A percentile compares a stretch with the other conserved stretches of the same genome.
Evolutionary conservation across 2,888 invertebrate genomes (phyloP).

Genomic region (Allacma fusca): DNA sequence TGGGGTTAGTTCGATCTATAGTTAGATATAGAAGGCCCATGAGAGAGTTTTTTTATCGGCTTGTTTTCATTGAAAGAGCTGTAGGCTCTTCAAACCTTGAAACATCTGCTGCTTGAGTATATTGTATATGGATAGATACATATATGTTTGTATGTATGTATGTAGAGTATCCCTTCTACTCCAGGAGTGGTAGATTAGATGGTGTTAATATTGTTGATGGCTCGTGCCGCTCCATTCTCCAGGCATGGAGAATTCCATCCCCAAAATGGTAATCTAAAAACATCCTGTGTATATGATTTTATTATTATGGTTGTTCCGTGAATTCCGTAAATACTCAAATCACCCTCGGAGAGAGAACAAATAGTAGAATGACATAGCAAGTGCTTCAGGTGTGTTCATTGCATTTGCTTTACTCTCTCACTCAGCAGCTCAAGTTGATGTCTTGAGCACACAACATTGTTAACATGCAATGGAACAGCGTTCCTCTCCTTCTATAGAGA

Average conservation of each 20-base stretch:
- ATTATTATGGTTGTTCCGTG: conserved; percentile 14
- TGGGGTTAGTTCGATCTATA: conserved; percentile 4
- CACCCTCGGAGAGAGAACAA: not conserved
- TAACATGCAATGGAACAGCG: conserved; percentile 24
- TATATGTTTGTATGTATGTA: no score
- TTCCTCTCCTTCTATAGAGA: not conserved
- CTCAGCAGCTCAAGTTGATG: not conserved
- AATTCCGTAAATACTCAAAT: conserved; percentile 14
- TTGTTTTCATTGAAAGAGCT: conserved; percentile 19
- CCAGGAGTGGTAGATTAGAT: conserved; percentile 10
- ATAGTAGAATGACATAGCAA: not conserved
- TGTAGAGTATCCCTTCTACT: not conserved
- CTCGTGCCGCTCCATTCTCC: conserved; percentile 37
- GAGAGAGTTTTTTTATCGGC: conserved; percentile 12
- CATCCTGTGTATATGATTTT: conserved; percentile 7
- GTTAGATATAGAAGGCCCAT: conserved; percentile 19
- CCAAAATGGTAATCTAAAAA: conserved; percentile 14
- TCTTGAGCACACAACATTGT: not conserved
- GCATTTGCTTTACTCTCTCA: conserved; percentile 7
- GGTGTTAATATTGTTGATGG: conserved; percentile 35
- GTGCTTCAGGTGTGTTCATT: conserved; percentile 39
- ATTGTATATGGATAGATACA: not conserved
- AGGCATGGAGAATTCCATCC: conserved; percentile 20
- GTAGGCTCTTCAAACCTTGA: conserved; percentile 20
- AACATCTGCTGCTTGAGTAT: conserved; percentile 42